These are phyloP conservation scores for Dipodomys spectabilis DNA, from an alignment of 2,113 vertebrate genomes.

Conservation along the genomic window DNA sequence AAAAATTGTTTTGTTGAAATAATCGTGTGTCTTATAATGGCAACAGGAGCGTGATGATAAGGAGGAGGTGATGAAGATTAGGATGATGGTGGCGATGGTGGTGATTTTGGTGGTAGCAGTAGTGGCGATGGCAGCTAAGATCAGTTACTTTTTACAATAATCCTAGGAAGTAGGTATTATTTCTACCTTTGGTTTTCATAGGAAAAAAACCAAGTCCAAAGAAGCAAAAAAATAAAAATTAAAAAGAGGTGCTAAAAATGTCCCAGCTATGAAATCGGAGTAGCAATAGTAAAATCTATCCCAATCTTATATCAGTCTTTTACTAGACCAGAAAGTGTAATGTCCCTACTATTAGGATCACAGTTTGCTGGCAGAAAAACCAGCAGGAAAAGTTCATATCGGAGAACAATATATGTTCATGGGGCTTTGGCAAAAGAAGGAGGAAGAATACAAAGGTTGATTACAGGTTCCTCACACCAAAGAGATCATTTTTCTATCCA, in stretches of 20 bases:
- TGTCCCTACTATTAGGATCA: background rate
- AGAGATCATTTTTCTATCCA: background rate
- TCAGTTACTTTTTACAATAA: background rate
- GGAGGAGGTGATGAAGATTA: too few relatives aligned
- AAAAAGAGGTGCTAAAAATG: background rate
- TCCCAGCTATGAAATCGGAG: background rate
- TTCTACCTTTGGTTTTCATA: background rate
- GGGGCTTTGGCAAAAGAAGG: background rate
- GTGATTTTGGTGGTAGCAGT: too few relatives aligned
- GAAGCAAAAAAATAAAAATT: background rate
- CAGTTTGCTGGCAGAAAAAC: constrained; percentile 7
- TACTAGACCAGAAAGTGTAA: background rate
- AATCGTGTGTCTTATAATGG: too few relatives aligned
- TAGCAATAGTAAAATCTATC: background rate
- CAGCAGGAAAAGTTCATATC: background rate
- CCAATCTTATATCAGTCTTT: background rate
- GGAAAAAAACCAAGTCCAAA: background rate
- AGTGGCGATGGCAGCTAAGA: background rate
- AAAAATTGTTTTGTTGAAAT: too few relatives aligned
- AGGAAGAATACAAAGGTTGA: background rate
- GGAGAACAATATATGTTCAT: background rate
- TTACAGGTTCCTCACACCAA: background rate
- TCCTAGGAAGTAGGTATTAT: background rate
- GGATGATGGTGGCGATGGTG: too few relatives aligned
- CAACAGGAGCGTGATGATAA: too few relatives aligned